These are phyloP conservation scores for Enteromius thamalakanensis DNA, from an alignment of 2,797 vertebrate species.

Conservation along the genomic window DNA sequence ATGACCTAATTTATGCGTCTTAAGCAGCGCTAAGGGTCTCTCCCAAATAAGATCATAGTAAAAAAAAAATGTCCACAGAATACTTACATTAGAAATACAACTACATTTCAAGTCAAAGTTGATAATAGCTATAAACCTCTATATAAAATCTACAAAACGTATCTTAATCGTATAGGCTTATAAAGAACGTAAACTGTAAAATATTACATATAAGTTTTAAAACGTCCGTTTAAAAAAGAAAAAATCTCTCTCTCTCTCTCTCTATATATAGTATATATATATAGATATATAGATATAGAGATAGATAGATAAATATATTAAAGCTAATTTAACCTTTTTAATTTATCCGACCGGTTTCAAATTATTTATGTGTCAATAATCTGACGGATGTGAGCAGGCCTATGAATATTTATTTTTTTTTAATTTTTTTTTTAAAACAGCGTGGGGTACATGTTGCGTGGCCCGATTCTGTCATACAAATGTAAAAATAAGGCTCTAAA, in stretches of 20 bases:
- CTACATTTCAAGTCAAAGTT: constrained; percentile 13
- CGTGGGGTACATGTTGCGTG: background rate
- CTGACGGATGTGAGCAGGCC: background rate
- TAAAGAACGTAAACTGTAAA: background rate
- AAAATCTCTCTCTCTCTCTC: too few species aligned
- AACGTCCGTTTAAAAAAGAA: background rate
- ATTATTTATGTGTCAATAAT: background rate
- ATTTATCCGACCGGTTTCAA: background rate
- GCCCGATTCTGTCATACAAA: background rate
- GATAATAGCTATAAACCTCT: background rate
- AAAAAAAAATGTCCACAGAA: constrained; percentile 68
- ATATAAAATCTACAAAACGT: background rate
- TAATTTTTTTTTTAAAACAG: background rate
- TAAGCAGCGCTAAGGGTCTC: constrained; percentile 78
- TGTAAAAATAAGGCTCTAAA: background rate
- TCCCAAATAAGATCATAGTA: constrained; percentile 81
- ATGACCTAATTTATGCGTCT: constrained; percentile 84
- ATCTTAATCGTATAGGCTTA: background rate
- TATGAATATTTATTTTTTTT: background rate
- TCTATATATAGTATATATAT: too few species aligned
- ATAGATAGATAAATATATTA: too few species aligned
- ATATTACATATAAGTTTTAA: background rate
- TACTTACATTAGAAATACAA: constrained; percentile 58
- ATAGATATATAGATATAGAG: too few species aligned
- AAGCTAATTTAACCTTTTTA: background rate